phyloP scores from a whole-genome alignment of 2,888 invertebrate genomes.

The Elegia similella region DNA sequence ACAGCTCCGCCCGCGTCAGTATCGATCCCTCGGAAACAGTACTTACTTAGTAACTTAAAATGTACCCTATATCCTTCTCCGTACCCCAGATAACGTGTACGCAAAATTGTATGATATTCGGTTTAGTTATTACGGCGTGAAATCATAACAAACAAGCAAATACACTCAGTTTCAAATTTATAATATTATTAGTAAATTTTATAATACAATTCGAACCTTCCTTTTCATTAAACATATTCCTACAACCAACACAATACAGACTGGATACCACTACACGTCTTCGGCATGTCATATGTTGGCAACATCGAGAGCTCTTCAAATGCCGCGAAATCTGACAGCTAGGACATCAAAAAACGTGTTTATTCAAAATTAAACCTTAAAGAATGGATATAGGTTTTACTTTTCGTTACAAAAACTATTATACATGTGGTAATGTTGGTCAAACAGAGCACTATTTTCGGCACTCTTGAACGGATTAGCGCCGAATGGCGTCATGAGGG shows the following conservation, averaged over 20 bases:
- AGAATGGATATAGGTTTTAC: neutral
- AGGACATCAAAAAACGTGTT: neutral
- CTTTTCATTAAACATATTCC: neutral
- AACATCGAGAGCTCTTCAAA: slow-evolving; percentile 67
- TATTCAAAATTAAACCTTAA: neutral
- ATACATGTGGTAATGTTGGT: neutral
- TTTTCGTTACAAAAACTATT: neutral
- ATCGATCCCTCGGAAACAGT: too few species aligned
- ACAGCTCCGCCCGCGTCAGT: too few species aligned
- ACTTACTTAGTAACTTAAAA: too few species aligned
- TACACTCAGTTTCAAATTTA: too few species aligned
- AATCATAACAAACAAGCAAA: too few species aligned
- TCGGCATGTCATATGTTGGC: slow-evolving; percentile 62
- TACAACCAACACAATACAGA: neutral
- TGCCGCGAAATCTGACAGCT: slow-evolving; percentile 57
- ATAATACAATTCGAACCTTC: too few species aligned
- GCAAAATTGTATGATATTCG: too few species aligned
- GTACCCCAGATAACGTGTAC: too few species aligned
- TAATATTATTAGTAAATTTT: too few species aligned
- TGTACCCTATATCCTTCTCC: too few species aligned
- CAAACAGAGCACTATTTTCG: neutral
- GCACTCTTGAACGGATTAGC: neutral
- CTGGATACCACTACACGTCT: slow-evolving; percentile 56
- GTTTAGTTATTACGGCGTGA: too few species aligned
- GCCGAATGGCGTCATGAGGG: neutral